Conservation (phyloP, 2,797 vertebrate species). For the Luscinia luscinia region DNA sequence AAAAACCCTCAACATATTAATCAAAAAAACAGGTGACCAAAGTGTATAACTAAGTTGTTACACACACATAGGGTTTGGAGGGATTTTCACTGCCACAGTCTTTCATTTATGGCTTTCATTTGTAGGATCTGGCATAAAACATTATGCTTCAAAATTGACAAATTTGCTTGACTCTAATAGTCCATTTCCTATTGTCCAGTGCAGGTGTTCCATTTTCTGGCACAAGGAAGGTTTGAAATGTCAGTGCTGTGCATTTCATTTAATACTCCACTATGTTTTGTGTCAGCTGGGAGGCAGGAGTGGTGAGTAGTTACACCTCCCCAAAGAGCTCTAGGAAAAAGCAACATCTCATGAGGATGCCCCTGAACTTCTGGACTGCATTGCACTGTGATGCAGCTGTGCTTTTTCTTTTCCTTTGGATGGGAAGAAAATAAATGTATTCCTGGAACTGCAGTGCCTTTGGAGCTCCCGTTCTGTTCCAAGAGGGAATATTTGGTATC, state of each 20-base stretch:
- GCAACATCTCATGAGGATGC: background rate
- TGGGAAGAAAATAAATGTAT: slow-evolving; percentile 6
- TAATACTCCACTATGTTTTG: background rate
- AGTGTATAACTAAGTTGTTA: slow-evolving; percentile 23
- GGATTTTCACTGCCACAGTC: background rate
- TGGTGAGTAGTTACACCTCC: slow-evolving; percentile 33
- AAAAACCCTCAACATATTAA: background rate
- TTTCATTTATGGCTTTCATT: slow-evolving; percentile 24
- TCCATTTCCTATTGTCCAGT: slow-evolving; percentile 21
- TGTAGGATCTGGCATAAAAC: background rate
- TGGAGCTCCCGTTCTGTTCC: slow-evolving; percentile 37
- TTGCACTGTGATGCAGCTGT: slow-evolving; percentile 16
- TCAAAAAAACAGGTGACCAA: background rate
- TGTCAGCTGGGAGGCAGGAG: background rate
- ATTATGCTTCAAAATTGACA: slow-evolving; percentile 10
- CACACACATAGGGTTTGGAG: background rate
- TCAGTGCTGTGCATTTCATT: background rate
- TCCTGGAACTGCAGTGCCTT: slow-evolving; percentile 9
- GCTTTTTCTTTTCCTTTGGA: slow-evolving; percentile 1
- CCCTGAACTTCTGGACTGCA: slow-evolving; percentile 23
- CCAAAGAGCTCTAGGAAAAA: slow-evolving; percentile 20
- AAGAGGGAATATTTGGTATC: slow-evolving; percentile 26
- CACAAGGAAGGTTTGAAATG: background rate
- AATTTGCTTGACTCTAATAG: slow-evolving; percentile 7
- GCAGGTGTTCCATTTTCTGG: slow-evolving; percentile 62